phyloP scores from a whole-genome alignment of 2,797 vertebrate genomes.

The Dendrocincla fuliginosa region DNA sequence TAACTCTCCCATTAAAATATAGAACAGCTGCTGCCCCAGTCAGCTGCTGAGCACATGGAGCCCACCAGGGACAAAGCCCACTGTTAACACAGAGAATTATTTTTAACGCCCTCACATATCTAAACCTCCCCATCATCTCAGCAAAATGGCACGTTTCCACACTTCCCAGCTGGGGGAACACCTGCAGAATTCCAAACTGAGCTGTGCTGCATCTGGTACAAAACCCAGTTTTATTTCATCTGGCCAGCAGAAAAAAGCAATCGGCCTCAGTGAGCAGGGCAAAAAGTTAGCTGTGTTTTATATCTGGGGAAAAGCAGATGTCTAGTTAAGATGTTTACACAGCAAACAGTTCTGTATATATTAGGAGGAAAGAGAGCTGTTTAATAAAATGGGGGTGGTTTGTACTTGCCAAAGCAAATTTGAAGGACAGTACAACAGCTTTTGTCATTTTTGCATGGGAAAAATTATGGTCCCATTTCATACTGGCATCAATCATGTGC shows the following conservation, averaged over 20 bases:
- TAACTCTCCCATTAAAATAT: slow-evolving; percentile 74
- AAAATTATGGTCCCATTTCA: not conserved
- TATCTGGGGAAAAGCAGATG: slow-evolving; percentile 74
- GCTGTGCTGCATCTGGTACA: slow-evolving; percentile 73
- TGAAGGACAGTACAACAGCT: slow-evolving; percentile 57
- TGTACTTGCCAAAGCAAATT: slow-evolving; percentile 63
- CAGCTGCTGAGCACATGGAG: slow-evolving; percentile 71
- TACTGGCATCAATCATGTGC: not conserved
- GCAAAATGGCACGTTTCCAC: slow-evolving; percentile 74
- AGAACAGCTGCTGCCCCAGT: slow-evolving; percentile 77
- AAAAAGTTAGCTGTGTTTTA: slow-evolving; percentile 69
- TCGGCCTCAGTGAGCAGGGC: slow-evolving; percentile 55
- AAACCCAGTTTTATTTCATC: slow-evolving; percentile 71
- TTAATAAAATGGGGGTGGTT: slow-evolving; percentile 69
- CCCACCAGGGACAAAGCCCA: slow-evolving; percentile 75
- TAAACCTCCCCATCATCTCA: slow-evolving; percentile 75
- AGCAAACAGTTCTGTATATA: slow-evolving; percentile 68
- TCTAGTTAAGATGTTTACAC: slow-evolving; percentile 74
- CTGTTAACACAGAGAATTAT: slow-evolving; percentile 74
- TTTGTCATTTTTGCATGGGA: slow-evolving; percentile 45
- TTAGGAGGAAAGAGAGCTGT: slow-evolving; percentile 67
- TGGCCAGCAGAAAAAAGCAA: slow-evolving; percentile 74
- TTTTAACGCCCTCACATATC: slow-evolving; percentile 80
- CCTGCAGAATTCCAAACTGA: slow-evolving; percentile 73
- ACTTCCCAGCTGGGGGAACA: slow-evolving; percentile 79